A percentile compares a stretch with the other conserved stretches of the same genome.
Conservation (phyloP, 35 echinoderm and acorn worm genomes). For the Ophiothrix spiculata region DNA sequence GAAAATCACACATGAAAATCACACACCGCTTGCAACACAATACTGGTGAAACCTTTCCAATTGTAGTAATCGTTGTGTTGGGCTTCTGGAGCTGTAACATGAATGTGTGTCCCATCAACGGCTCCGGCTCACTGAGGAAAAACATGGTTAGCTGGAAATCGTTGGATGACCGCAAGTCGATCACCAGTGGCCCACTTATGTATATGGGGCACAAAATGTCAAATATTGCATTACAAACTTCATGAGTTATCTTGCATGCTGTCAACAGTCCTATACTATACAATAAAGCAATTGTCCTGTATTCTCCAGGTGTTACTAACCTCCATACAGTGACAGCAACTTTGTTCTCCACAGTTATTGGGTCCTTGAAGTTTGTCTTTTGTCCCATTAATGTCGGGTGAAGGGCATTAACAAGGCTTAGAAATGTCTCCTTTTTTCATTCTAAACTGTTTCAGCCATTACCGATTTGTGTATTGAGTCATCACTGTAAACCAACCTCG, state of each 20-base stretch:
- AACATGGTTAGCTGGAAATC: background rate
- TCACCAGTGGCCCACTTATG: conserved; percentile 21
- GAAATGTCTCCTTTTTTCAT: conserved; percentile 39
- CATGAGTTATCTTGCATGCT: conserved; percentile 17
- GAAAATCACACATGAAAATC: no score
- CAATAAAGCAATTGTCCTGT: conserved; percentile 7
- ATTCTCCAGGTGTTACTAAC: background rate
- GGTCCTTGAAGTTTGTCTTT: background rate
- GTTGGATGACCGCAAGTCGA: background rate
- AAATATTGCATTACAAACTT: conserved; percentile 10
- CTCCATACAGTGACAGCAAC: conserved; percentile 3
- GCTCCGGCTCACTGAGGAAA: conserved; percentile 10
- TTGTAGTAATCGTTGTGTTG: conserved; percentile 62
- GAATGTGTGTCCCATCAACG: conserved; percentile 12
- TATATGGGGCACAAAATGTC: background rate
- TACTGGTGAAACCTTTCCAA: conserved; percentile 56
- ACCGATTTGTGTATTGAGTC: conserved; percentile 10
- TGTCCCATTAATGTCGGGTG: background rate
- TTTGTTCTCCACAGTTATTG: background rate
- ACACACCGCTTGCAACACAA: conserved; percentile 59
- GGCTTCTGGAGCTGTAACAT: conserved; percentile 19
- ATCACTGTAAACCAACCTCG: no score
- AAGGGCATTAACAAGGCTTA: conserved; percentile 29
- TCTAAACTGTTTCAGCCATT: conserved; percentile 58
- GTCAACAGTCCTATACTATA: conserved; percentile 23